Percentiles rank a stretch among this genome's conserved stretches.
Evolutionary conservation across 2,888 invertebrate species (phyloP).

Genomic region (Charanyca ferruginea): DNA sequence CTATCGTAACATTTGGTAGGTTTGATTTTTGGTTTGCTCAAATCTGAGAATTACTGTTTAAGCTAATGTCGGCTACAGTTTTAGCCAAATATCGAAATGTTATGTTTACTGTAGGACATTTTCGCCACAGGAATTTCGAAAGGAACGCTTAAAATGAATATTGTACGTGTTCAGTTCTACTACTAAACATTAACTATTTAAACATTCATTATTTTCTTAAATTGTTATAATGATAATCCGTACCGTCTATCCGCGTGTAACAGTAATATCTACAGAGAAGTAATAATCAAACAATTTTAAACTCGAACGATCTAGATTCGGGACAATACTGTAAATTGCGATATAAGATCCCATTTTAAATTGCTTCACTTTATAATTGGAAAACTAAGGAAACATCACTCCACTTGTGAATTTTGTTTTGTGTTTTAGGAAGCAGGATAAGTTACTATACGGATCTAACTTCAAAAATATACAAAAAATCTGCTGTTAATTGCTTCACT

Average conservation of each 20-base stretch:
- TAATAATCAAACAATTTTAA: conserved; percentile 61
- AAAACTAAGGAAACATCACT: conserved; percentile 62
- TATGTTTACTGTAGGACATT: not conserved
- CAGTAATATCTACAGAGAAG: conserved; percentile 28
- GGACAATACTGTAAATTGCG: conserved; percentile 57
- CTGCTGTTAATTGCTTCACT: not conserved
- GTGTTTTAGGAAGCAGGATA: not conserved
- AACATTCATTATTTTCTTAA: conserved; percentile 7
- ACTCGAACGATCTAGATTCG: conserved; percentile 52
- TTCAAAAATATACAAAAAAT: not conserved
- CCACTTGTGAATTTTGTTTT: conserved; percentile 31
- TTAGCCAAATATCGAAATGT: too few species aligned
- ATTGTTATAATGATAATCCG: conserved; percentile 8
- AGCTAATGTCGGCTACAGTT: not conserved
- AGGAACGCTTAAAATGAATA: not conserved
- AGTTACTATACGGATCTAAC: not conserved
- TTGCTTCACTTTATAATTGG: conserved; percentile 67
- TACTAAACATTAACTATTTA: not conserved
- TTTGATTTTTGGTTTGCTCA: too few species aligned
- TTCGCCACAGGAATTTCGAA: not conserved
- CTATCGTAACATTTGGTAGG: not conserved
- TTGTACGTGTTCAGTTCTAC: not conserved
- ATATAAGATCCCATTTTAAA: conserved; percentile 64
- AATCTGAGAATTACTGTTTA: not conserved
- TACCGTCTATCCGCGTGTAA: conserved; percentile 1